These are phyloP conservation scores for Nomada hirtipes DNA, from an alignment of 2,888 invertebrate species.

Conservation along the genomic window DNA sequence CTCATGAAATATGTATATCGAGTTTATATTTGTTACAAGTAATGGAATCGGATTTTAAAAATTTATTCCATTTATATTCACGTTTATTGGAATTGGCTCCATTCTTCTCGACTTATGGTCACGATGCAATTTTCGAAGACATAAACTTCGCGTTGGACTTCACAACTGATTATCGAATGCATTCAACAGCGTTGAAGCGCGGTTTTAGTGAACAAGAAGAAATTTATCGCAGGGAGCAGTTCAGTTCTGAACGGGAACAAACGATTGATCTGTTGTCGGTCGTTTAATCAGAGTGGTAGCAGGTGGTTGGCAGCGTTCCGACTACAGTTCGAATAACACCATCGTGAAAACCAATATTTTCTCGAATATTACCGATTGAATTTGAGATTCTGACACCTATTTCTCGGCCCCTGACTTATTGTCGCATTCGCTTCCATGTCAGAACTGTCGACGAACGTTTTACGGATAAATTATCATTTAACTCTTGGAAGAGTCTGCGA, in stretches of 20 bases:
- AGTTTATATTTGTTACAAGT: too few species aligned
- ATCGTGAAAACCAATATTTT: slow-evolving; percentile 14
- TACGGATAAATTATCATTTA: neutral
- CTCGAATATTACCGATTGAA: slow-evolving; percentile 23
- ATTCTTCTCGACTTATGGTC: neutral
- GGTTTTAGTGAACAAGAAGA: slow-evolving; percentile 26
- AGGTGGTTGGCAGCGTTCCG: slow-evolving; percentile 64
- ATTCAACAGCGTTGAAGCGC: slow-evolving; percentile 10
- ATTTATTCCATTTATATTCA: neutral
- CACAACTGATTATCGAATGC: slow-evolving; percentile 27
- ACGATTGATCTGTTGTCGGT: slow-evolving; percentile 61
- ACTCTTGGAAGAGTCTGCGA: neutral
- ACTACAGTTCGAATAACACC: slow-evolving; percentile 21
- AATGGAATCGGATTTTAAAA: neutral
- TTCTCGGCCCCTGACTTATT: neutral
- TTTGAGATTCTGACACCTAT: slow-evolving; percentile 17
- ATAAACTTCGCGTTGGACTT: slow-evolving; percentile 27
- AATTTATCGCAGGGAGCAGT: slow-evolving; percentile 50
- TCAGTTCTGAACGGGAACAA: slow-evolving; percentile 24
- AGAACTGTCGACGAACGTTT: neutral
- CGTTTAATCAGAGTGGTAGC: slow-evolving; percentile 61
- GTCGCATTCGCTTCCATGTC: neutral
- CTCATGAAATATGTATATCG: too few species aligned
- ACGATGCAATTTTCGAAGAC: slow-evolving; percentile 2
- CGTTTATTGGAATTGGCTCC: neutral